Percentiles rank a stretch among this genome's conserved stretches.
These are phyloP conservation scores for Tenthredo mesomela DNA, from an alignment of 2,888 invertebrate genomes.

Conservation along the genomic window DNA sequence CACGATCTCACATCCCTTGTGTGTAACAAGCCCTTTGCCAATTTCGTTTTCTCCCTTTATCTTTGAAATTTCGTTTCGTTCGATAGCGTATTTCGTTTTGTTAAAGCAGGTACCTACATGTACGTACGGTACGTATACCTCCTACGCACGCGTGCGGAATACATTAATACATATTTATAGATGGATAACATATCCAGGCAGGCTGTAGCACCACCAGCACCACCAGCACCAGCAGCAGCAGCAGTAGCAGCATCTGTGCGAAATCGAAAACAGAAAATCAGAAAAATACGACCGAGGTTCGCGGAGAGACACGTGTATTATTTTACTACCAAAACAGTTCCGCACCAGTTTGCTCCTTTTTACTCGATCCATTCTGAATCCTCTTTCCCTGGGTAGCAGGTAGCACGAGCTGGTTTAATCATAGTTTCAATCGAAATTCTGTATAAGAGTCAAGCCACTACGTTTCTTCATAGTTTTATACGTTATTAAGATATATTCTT, in stretches of 20 bases:
- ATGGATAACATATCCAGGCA: background rate
- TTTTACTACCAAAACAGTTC: constrained; percentile 47
- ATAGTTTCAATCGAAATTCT: background rate
- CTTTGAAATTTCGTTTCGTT: background rate
- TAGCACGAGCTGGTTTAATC: background rate
- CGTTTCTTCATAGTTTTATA: background rate
- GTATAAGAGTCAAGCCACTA: too few relatives aligned
- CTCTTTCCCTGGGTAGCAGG: too few relatives aligned
- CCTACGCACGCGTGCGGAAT: constrained; percentile 32
- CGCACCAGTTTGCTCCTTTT: background rate
- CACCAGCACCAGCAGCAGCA: background rate
- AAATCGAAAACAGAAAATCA: constrained; percentile 45
- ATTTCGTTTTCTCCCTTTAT: background rate
- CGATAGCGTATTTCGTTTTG: background rate
- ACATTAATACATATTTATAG: constrained; percentile 49
- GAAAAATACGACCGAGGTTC: constrained; percentile 7
- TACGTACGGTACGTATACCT: too few relatives aligned
- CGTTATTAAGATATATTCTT: constrained; percentile 37
- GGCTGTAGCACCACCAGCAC: background rate
- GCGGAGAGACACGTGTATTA: constrained; percentile 42
- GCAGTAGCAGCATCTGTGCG: constrained; percentile 10
- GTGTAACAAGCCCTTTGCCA: background rate
- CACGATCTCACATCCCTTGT: background rate
- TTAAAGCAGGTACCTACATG: too few relatives aligned
- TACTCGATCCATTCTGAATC: background rate